phyloP scores from a whole-genome alignment of 2,888 invertebrate genomes.

The Carabus problematicus region DNA sequence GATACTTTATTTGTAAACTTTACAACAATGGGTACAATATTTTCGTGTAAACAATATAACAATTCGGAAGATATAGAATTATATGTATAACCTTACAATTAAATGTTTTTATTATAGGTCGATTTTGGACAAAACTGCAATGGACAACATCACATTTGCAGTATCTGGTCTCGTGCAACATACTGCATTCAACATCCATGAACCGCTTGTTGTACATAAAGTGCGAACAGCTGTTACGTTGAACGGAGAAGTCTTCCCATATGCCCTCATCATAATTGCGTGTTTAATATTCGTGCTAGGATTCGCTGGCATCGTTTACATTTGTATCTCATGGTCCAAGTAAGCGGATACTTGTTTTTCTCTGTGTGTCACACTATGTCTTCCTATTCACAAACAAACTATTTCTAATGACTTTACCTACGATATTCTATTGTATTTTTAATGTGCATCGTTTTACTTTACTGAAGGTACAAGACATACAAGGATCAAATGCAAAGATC shows the following conservation, averaged over 20 bases:
- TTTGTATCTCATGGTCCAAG: constrained; percentile 94
- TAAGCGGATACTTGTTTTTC: constrained; percentile 57
- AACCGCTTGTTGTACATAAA: constrained; percentile 62
- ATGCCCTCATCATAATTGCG: constrained; percentile 87
- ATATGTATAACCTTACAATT: constrained; percentile 12
- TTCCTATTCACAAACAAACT: background rate
- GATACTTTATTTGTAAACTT: too few species aligned
- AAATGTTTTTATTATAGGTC: constrained; percentile 56
- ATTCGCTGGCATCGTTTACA: constrained; percentile 88
- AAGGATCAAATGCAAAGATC: constrained; percentile 69
- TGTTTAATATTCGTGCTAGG: constrained; percentile 89
- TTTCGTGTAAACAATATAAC: too few species aligned
- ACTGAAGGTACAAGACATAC: constrained; percentile 81
- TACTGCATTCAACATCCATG: constrained; percentile 72
- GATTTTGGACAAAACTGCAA: constrained; percentile 67
- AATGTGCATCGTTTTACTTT: constrained; percentile 4
- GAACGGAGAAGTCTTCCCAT: constrained; percentile 77
- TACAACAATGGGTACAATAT: too few species aligned
- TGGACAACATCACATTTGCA: constrained; percentile 72
- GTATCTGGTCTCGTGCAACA: constrained; percentile 73
- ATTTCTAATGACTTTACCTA: background rate
- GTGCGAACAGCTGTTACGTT: constrained; percentile 58
- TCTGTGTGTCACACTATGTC: background rate
- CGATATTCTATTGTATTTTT: constrained; percentile 16
- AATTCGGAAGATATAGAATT: background rate